phyloP scores from a whole-genome alignment of 2,888 invertebrate species.

The Pardosa pseudoannulata region DNA sequence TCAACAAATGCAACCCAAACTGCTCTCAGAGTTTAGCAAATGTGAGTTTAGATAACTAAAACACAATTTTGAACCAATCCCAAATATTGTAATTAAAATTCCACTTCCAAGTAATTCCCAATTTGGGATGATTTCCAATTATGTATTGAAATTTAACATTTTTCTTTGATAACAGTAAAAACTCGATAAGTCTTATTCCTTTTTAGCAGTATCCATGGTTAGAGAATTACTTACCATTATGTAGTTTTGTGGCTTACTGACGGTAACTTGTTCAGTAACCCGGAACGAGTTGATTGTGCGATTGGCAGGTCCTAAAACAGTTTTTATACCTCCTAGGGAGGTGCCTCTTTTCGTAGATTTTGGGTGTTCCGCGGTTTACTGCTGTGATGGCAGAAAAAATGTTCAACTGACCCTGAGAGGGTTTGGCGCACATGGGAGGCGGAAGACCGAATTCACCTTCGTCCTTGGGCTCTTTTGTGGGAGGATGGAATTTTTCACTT shows the following conservation, averaged over 20 bases:
- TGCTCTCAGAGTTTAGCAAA: too few relatives aligned
- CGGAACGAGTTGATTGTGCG: constrained; percentile 15
- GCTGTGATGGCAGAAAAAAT: constrained; percentile 23
- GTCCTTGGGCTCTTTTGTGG: not conserved
- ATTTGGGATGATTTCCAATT: too few relatives aligned
- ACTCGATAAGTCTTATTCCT: too few relatives aligned
- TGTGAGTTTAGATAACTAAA: too few relatives aligned
- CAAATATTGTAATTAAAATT: too few relatives aligned
- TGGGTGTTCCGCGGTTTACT: constrained; percentile 37
- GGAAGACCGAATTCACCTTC: constrained; percentile 26
- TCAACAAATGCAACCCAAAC: too few relatives aligned
- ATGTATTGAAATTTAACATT: too few relatives aligned
- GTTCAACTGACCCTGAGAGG: constrained; percentile 67
- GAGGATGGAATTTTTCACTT: constrained; percentile 5
- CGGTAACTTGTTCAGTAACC: not conserved
- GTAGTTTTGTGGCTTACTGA: not conserved
- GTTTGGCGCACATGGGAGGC: constrained; percentile 43
- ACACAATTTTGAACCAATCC: too few relatives aligned
- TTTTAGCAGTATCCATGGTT: too few relatives aligned
- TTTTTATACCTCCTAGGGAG: constrained; percentile 64
- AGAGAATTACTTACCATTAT: constrained; percentile 43
- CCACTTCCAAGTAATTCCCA: too few relatives aligned
- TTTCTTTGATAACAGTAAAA: too few relatives aligned
- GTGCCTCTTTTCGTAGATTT: constrained; percentile 31
- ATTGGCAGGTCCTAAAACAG: not conserved